Percentiles rank a stretch among this genome's conserved stretches.
These are phyloP conservation scores for Saccostrea glomerata DNA, from an alignment of 1,140 invertebrate species.

Conservation along the genomic window DNA sequence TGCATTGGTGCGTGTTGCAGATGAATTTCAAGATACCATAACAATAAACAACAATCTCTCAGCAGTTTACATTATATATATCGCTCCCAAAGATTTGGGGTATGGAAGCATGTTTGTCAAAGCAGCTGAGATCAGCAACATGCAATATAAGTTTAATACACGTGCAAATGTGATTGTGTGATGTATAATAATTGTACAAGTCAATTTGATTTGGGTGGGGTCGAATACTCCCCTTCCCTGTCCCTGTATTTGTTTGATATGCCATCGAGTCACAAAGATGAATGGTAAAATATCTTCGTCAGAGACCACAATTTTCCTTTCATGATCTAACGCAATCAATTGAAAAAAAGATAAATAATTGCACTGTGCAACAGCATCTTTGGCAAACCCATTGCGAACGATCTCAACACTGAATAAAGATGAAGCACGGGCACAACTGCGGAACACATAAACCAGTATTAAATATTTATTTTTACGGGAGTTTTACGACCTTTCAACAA, in stretches of 20 bases:
- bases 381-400: background rate
- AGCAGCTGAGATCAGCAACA: no score
- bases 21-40: background rate
- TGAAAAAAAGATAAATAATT: background rate
- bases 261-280: background rate
- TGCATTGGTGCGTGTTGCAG: background rate
- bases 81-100: no score
- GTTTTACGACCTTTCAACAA: conserved; percentile 24
- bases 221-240: background rate
- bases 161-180: no score
- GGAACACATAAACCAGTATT: conserved; percentile 12
- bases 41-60: background rate
- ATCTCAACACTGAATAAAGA: background rate
- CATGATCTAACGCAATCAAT: background rate
- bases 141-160: no score
- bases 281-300: background rate
- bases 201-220: no score
- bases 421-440: background rate
- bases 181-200: no score
- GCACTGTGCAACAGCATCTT: conserved; percentile 5
- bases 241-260: background rate
- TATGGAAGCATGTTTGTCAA: no score
- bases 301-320: background rate
- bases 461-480: conserved; percentile 35
- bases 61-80: no score